Evolutionary conservation across 2,888 invertebrate species (phyloP).

Genomic region (Philereme vetulata): DNA sequence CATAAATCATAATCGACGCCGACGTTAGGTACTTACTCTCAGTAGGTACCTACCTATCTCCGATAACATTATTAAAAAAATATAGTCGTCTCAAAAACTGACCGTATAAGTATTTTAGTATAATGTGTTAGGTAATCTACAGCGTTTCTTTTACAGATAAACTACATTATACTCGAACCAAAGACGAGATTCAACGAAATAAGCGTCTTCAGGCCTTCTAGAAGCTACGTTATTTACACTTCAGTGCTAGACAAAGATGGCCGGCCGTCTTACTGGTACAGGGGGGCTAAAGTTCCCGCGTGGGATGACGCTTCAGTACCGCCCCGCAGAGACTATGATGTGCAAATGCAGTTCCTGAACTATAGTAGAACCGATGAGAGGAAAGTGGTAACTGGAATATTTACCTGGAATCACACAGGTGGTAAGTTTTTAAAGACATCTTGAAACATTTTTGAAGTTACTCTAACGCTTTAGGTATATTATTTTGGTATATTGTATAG

Average conservation of each 20-base stretch:
- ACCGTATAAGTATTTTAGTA: too few relatives aligned
- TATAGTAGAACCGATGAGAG: constrained; percentile 5
- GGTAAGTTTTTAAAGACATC: constrained; percentile 48
- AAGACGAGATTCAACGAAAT: constrained; percentile 25
- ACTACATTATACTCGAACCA: constrained; percentile 29
- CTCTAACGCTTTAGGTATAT: too few relatives aligned
- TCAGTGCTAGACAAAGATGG: constrained; percentile 33
- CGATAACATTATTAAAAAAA: too few relatives aligned
- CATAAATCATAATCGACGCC: too few relatives aligned
- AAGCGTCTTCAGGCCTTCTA: constrained; percentile 1
- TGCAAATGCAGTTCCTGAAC: constrained; percentile 28
- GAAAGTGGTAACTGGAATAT: constrained; percentile 16
- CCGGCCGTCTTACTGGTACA: constrained; percentile 13
- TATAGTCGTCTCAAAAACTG: too few relatives aligned
- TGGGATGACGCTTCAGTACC: constrained; percentile 21
- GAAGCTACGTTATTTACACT: constrained; percentile 42
- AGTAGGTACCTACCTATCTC: too few relatives aligned
- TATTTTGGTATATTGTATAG: too few relatives aligned
- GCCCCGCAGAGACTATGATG: constrained; percentile 34
- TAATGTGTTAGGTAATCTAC: too few relatives aligned
- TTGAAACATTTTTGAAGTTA: background rate
- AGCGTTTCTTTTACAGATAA: constrained; percentile 23
- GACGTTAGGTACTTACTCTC: too few relatives aligned
- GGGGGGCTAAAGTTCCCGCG: constrained; percentile 31
- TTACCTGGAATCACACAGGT: constrained; percentile 48